These are phyloP conservation scores for Philhelius pedissequus DNA, from an alignment of 2,888 invertebrate genomes.

Conservation along the genomic window DNA sequence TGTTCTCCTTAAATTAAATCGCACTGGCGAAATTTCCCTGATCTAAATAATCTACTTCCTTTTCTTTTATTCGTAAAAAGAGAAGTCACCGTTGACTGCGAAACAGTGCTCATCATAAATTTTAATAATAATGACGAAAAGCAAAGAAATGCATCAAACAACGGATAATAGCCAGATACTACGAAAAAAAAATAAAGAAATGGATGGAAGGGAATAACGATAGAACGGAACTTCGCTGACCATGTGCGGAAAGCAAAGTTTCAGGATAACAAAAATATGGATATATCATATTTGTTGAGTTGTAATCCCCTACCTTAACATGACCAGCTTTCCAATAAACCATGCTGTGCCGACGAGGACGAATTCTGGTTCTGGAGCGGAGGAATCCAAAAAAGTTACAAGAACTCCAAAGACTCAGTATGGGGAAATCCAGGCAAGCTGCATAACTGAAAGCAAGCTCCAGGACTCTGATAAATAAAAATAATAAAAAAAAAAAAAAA, in stretches of 20 bases:
- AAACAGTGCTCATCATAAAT: constrained; percentile 29
- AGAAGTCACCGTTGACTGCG: not conserved
- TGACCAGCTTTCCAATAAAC: constrained; percentile 42
- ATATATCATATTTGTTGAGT: constrained; percentile 60
- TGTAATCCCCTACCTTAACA: constrained; percentile 51
- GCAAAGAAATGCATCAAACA: constrained; percentile 61
- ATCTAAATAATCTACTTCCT: not conserved
- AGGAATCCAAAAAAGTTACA: constrained; percentile 16
- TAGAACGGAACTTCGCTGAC: constrained; percentile 17
- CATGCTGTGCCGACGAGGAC: not conserved
- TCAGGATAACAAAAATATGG: constrained; percentile 42
- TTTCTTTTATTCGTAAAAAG: not conserved
- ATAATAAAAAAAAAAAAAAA: constrained; percentile 3
- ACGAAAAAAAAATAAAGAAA: not conserved
- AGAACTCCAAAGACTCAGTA: constrained; percentile 31
- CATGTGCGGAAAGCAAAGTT: constrained; percentile 36
- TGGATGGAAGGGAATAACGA: not conserved
- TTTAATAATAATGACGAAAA: constrained; percentile 58
- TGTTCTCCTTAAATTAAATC: too few species aligned
- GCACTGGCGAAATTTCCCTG: not conserved
- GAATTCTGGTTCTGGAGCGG: constrained; percentile 36
- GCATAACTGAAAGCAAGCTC: constrained; percentile 48
- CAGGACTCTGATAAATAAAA: constrained; percentile 25
- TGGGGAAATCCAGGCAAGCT: constrained; percentile 29
- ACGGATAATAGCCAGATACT: not conserved